These are phyloP conservation scores for Chloromyia formosa DNA, from an alignment of 2,888 invertebrate species.

Conservation along the genomic window DNA sequence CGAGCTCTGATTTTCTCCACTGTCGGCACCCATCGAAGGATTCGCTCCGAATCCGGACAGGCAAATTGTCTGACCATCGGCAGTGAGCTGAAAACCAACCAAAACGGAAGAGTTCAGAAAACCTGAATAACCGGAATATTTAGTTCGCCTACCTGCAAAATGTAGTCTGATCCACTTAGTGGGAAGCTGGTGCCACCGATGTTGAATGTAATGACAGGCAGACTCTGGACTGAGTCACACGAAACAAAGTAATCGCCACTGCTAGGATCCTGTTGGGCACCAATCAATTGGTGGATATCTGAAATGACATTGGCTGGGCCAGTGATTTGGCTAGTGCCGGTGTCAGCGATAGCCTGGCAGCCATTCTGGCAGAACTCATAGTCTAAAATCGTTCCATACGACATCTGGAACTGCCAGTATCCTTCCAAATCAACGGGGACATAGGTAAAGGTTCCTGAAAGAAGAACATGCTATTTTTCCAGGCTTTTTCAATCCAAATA, in stretches of 20 bases:
- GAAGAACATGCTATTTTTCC: background rate
- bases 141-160: constrained; percentile 57
- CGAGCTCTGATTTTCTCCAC: background rate
- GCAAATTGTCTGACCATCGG: constrained; percentile 84
- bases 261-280: constrained; percentile 67
- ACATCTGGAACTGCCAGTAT: constrained; percentile 97
- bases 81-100: constrained; percentile 64
- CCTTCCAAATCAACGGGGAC: constrained; percentile 81
- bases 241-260: constrained; percentile 79
- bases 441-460: constrained; percentile 65
- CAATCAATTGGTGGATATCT: constrained; percentile 79
- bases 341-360: constrained; percentile 94
- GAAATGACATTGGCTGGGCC: constrained; percentile 81
- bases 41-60: constrained; percentile 92
- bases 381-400: constrained; percentile 68
- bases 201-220: constrained; percentile 79
- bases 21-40: constrained; percentile 68
- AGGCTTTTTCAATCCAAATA: background rate
- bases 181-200: constrained; percentile 76
- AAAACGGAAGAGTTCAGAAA: background rate
- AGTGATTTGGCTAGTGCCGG: constrained; percentile 93
- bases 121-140: background rate
- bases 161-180: constrained; percentile 81
- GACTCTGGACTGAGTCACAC: constrained; percentile 74
- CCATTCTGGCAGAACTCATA: constrained; percentile 74